Conservation (phyloP, 2,113 vertebrate species). For the Eudyptes chrysolophus region DNA sequence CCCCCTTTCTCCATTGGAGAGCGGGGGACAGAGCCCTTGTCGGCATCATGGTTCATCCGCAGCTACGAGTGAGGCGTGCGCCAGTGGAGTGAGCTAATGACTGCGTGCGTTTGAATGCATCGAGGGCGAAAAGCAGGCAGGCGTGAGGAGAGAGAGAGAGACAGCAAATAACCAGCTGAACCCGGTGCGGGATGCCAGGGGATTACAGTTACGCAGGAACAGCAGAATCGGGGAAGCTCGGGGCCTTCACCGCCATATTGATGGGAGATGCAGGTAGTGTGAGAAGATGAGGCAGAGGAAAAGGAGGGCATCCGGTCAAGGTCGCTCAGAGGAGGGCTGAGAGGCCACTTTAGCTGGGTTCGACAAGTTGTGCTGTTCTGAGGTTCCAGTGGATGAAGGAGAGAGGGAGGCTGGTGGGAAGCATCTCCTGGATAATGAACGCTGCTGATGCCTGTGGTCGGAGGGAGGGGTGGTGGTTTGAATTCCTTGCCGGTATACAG, state of each 20-base stretch:
- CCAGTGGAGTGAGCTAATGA: background rate
- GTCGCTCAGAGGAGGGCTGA: background rate
- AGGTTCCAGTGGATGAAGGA: background rate
- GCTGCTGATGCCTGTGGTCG: background rate
- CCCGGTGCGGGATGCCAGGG: background rate
- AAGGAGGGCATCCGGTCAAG: background rate
- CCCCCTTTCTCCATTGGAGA: rapidly evolving
- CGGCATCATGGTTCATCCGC: rapidly evolving
- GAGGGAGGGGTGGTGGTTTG: background rate
- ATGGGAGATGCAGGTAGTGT: background rate
- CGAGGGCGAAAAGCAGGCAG: rapidly evolving
- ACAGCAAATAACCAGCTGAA: rapidly evolving
- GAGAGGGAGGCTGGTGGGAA: background rate
- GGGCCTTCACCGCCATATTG: background rate
- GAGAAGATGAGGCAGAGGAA: background rate
- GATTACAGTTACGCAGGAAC: rapidly evolving
- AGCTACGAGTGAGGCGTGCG: background rate
- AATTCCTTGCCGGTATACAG: background rate
- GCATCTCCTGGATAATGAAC: background rate
- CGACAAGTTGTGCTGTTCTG: background rate
- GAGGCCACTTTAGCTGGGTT: background rate
- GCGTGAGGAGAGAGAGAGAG: background rate
- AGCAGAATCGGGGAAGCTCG: rapidly evolving
- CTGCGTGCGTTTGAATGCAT: background rate
- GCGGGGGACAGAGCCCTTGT: background rate